Conservation (phyloP, 1,140 invertebrate genomes). For the Homarus americanus region DNA sequence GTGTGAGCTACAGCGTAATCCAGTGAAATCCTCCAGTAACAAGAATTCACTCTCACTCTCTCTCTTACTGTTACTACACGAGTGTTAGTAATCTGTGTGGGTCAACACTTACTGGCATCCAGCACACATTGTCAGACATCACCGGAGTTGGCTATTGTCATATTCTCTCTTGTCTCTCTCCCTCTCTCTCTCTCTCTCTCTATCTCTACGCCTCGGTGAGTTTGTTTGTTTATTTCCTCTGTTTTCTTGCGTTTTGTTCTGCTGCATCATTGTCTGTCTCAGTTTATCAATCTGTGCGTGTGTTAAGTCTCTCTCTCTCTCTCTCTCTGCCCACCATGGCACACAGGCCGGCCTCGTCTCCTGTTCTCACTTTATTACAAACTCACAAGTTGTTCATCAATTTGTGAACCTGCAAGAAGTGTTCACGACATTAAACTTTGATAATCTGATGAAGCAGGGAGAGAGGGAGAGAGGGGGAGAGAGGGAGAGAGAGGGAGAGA, state of each 20-base stretch:
- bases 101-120: not conserved
- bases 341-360: not conserved
- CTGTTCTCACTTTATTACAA: not conserved
- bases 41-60: not conserved
- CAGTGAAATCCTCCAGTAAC: not conserved
- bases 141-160: not conserved
- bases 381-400: not conserved
- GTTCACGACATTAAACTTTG: too few species aligned
- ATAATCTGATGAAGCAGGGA: too few species aligned
- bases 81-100: not conserved
- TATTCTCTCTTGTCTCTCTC: not conserved
- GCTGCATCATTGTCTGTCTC: not conserved
- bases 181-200: conserved; percentile 9
- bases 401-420: too few species aligned
- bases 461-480: too few species aligned
- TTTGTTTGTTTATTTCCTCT: not conserved
- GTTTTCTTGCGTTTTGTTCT: too few species aligned
- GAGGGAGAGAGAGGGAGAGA: not conserved
- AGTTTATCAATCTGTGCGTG: not conserved
- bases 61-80: not conserved
- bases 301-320: not conserved
- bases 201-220: not conserved
- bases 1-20: not conserved
- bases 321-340: not conserved
- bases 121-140: not conserved